Evolutionary conservation across 2,888 invertebrate genomes (phyloP), one percentile per base, ranked within the genome.

Genomic region (Melipona bicolor): DNA sequence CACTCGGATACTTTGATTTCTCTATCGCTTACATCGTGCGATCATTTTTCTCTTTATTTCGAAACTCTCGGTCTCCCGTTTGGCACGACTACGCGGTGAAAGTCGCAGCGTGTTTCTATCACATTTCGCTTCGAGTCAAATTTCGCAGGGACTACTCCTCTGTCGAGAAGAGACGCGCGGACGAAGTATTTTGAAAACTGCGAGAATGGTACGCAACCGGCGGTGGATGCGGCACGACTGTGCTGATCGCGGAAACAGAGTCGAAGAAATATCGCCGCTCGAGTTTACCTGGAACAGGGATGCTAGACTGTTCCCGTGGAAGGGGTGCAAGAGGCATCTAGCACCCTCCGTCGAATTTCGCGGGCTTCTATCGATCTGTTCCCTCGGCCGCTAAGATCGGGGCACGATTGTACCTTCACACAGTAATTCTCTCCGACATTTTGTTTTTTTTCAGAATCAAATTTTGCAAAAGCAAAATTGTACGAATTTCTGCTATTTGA

Each of bases 181-280:
- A 32, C 43, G 21, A 69, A 19, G 52, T 43, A 24, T 74, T 64
- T 73, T 19, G 68, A 84, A 32, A 73, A 67, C 56, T 50, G 79
- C 62, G 24, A 80, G 43, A 67, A 50, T 84, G 84, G 61, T 83
- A 68, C 92, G 89, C 87, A 87, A 88, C 88, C 89, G 87, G 86
- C 91, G 88, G 86, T 88, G 90, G 91, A 91, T 90, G 88, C 90
- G 91, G 86, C 87, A 85, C 92, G 90, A 92, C 91, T 92, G 90
- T 91, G 85, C 77, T 79, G 80, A 79, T 74, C 78, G 75, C 69
- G 27, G 72, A 76, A 84, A 83, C 71, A 67, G 74, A 85, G 80
- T 52, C 79, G 82, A 80, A 84, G 81, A 83, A 83, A 59, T 85
- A 80, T 83, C 85, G 27, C 59, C 56, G 36, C 9, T 43, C 67